phyloP scores from a whole-genome alignment of 2,888 invertebrate species.

The Eupithecia subfuscata region DNA sequence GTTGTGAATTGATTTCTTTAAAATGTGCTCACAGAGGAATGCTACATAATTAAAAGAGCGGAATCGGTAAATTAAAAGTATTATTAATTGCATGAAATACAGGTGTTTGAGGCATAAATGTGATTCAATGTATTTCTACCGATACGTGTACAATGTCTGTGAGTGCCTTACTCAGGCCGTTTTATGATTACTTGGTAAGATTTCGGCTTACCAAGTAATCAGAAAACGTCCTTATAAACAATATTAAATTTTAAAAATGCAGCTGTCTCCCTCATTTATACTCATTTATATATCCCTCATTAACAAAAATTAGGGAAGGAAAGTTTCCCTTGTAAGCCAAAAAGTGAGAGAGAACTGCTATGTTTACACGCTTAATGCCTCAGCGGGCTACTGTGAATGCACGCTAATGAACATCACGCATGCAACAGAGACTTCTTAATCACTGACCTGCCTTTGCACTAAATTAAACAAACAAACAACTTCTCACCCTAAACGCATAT shows the following conservation, averaged over 20 bases:
- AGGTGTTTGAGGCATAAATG: no score
- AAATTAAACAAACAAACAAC: background rate
- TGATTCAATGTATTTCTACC: no score
- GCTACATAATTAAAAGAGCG: background rate
- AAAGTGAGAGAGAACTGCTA: background rate
- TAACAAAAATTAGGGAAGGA: background rate
- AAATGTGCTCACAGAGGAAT: background rate
- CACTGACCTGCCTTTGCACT: conserved; percentile 18
- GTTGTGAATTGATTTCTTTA: no score
- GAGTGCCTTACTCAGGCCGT: no score
- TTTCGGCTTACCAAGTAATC: no score
- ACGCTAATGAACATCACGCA: conserved; percentile 60
- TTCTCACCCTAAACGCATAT: no score
- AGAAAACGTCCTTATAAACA: no score
- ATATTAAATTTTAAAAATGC: background rate
- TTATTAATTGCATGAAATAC: no score
- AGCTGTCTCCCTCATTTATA: no score
- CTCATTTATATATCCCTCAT: no score
- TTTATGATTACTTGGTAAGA: no score
- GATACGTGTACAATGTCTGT: no score
- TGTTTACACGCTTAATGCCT: background rate
- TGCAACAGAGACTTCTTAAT: conserved; percentile 60
- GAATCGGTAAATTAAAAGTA: background rate
- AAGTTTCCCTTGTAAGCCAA: background rate
- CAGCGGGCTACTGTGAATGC: background rate